These are phyloP conservation scores for Hemichromis elongatus DNA, from an alignment of 2,113 vertebrate genomes.

Conservation along the genomic window DNA sequence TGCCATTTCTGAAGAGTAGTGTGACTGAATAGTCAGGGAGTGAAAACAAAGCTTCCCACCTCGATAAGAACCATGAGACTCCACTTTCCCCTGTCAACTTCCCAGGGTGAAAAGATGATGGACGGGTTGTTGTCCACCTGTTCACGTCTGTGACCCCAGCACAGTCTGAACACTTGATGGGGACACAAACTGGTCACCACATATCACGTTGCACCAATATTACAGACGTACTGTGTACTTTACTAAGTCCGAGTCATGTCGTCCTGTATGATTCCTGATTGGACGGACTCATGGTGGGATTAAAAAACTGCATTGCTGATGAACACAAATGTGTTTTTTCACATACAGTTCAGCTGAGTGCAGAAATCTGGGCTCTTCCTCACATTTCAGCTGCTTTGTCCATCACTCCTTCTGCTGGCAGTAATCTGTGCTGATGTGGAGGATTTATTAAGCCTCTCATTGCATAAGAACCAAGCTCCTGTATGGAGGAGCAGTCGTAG, in stretches of 20 bases:
- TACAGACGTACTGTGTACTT: neutral
- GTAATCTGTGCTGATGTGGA: slow-evolving; percentile 1
- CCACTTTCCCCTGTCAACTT: neutral
- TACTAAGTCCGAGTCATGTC: neutral
- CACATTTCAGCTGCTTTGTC: neutral
- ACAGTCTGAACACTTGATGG: neutral
- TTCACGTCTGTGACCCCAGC: neutral
- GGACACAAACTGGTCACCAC: neutral
- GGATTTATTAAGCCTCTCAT: slow-evolving; percentile 15
- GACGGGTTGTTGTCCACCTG: neutral
- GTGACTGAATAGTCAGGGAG: neutral
- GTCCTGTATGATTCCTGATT: neutral
- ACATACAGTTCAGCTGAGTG: neutral
- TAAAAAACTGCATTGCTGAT: neutral
- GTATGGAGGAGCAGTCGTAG: slow-evolving; percentile 4
- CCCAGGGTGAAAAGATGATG: neutral
- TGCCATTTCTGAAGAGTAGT: neutral
- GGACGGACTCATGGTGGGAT: neutral
- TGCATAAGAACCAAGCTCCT: slow-evolving; percentile 16
- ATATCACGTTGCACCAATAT: neutral
- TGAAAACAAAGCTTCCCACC: neutral
- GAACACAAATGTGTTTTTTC: neutral
- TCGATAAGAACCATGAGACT: neutral
- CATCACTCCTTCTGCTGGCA: neutral
- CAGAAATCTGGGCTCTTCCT: neutral